These are phyloP conservation scores for Vidua chalybeata DNA, from an alignment of 2,113 vertebrate genomes.

Conservation along the genomic window DNA sequence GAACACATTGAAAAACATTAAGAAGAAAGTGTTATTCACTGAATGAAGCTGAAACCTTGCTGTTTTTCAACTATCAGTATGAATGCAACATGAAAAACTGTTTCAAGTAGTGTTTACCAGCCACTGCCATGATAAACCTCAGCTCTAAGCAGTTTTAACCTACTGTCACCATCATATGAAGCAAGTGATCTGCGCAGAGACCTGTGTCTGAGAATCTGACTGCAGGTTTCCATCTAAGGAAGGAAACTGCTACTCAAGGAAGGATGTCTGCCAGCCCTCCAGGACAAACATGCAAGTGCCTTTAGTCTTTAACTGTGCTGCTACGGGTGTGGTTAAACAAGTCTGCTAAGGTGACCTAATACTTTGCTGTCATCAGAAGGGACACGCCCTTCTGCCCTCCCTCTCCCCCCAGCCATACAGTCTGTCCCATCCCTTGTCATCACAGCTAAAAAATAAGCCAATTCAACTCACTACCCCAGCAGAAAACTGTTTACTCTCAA, in stretches of 20 bases:
- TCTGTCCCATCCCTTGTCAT: background rate
- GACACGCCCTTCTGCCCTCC: background rate
- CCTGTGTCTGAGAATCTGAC: background rate
- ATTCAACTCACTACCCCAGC: background rate
- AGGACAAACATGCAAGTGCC: background rate
- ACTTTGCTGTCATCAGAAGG: background rate
- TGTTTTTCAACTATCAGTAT: background rate
- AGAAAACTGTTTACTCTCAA: background rate
- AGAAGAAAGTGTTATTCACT: background rate
- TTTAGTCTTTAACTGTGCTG: background rate
- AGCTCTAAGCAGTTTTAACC: background rate
- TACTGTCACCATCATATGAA: background rate
- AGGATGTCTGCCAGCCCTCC: background rate
- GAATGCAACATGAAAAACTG: background rate
- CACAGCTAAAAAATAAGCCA: background rate
- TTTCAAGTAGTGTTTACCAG: background rate
- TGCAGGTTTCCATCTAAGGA: slow-evolving; percentile 22
- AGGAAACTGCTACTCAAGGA: slow-evolving; percentile 21
- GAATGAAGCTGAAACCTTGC: background rate
- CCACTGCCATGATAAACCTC: accelerated
- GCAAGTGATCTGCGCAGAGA: background rate
- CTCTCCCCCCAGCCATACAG: background rate
- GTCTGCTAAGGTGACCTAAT: slow-evolving; percentile 6
- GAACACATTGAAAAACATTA: background rate
- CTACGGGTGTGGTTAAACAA: background rate